Conservation (phyloP, 2,113 vertebrate species). For the Psilopsiagon aymara region DNA sequence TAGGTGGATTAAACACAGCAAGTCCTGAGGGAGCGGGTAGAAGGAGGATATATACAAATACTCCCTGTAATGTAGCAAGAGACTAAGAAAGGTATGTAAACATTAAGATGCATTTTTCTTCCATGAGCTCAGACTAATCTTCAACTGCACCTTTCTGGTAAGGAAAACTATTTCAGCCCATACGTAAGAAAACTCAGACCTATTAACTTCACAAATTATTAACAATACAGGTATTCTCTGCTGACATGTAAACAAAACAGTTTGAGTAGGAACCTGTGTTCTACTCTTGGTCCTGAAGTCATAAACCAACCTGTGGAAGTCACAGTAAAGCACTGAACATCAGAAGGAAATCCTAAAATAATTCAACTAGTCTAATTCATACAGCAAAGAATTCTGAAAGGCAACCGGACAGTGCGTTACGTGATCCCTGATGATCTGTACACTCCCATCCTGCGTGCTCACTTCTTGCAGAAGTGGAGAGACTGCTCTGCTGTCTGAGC, state of each 20-base stretch:
- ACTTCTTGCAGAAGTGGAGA: constrained; percentile 73
- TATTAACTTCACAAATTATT: background rate
- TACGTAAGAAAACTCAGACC: background rate
- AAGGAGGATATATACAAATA: background rate
- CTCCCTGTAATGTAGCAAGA: background rate
- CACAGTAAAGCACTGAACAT: background rate
- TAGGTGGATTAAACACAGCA: background rate
- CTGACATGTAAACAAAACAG: background rate
- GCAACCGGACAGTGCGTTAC: constrained; percentile 77
- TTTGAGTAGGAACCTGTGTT: background rate
- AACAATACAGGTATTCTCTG: rapidly evolving
- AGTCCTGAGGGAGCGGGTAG: background rate
- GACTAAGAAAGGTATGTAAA: background rate
- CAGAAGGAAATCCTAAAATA: background rate
- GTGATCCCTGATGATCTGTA: constrained; percentile 77
- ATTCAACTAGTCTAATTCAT: constrained; percentile 82
- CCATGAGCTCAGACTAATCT: background rate
- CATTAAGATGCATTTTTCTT: background rate
- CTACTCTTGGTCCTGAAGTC: background rate
- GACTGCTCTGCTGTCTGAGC: background rate
- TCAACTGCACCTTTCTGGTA: background rate
- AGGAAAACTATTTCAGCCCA: background rate
- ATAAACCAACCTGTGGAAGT: rapidly evolving
- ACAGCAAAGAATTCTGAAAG: constrained; percentile 86
- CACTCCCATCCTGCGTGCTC: constrained; percentile 73